These are phyloP conservation scores for Rhagonycha lutea DNA, from an alignment of 2,888 invertebrate genomes.

Conservation along the genomic window DNA sequence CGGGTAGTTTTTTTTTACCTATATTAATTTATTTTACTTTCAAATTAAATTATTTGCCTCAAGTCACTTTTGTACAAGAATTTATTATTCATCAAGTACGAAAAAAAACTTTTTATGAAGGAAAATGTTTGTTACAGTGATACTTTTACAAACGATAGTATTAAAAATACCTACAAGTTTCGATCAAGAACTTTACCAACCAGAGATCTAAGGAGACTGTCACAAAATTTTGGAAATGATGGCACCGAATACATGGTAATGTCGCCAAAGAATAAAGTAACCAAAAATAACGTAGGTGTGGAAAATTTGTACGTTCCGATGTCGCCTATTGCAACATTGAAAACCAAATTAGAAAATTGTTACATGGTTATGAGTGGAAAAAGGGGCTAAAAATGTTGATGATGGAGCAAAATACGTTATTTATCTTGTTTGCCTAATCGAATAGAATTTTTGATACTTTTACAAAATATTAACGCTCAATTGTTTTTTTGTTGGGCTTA, in stretches of 20 bases:
- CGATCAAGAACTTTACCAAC: constrained; percentile 51
- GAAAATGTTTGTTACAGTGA: constrained; percentile 16
- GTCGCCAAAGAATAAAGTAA: constrained; percentile 37
- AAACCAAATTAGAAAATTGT: constrained; percentile 44
- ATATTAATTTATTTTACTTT: no score
- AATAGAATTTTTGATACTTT: constrained; percentile 14
- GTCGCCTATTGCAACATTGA: constrained; percentile 45
- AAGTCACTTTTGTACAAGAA: no score
- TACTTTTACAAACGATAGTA: constrained; percentile 6
- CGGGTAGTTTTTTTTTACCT: neutral
- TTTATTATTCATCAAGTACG: no score
- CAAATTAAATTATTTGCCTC: neutral
- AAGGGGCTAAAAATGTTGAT: constrained; percentile 23
- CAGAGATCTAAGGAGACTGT: constrained; percentile 48
- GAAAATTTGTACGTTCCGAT: constrained; percentile 50
- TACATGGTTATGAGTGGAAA: constrained; percentile 49
- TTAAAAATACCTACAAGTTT: constrained; percentile 36
- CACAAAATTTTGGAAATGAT: constrained; percentile 47
- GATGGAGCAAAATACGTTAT: neutral
- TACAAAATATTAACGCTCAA: constrained; percentile 4
- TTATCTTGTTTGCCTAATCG: neutral
- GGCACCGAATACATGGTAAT: constrained; percentile 50
- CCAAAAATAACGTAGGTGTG: constrained; percentile 13
- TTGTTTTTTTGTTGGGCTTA: constrained; percentile 1
- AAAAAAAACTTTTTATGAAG: no score